phyloP scores from a whole-genome alignment of 2,888 invertebrate genomes.

The Lasius fuliginosus region DNA sequence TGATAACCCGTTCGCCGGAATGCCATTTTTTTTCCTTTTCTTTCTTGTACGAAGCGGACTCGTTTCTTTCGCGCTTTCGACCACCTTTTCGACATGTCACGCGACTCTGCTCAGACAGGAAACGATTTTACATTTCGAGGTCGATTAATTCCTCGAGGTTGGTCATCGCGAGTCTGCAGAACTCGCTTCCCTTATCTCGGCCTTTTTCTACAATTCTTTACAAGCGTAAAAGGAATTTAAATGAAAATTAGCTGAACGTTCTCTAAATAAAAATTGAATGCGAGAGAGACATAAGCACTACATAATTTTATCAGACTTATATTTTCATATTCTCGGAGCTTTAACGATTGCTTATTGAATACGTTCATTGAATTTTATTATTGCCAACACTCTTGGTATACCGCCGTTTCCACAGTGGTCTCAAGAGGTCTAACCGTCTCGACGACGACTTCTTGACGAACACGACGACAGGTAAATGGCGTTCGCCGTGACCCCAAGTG shows the following conservation, averaged over 20 bases:
- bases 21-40: background rate
- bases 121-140: conserved; percentile 47
- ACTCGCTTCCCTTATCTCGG: background rate
- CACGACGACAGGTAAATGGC: conserved; percentile 51
- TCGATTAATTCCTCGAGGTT: conserved; percentile 39
- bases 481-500: conserved; percentile 53
- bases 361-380: background rate
- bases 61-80: conserved; percentile 45
- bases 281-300: background rate
- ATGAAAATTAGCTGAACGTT: background rate
- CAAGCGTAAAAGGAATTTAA: background rate
- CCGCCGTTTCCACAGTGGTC: conserved; percentile 39
- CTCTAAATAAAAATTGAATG: background rate
- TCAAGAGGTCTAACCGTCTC: conserved; percentile 11
- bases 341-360: background rate
- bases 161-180: background rate
- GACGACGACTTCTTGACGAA: conserved; percentile 43
- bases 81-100: conserved; percentile 32
- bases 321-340: background rate
- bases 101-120: conserved; percentile 46
- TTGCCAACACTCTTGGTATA: background rate
- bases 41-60: conserved; percentile 11
- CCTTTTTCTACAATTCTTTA: background rate
- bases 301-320: background rate
- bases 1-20: conserved; percentile 38